phyloP scores from a whole-genome alignment of 2,888 invertebrate species.

The Idaea biselata region DNA sequence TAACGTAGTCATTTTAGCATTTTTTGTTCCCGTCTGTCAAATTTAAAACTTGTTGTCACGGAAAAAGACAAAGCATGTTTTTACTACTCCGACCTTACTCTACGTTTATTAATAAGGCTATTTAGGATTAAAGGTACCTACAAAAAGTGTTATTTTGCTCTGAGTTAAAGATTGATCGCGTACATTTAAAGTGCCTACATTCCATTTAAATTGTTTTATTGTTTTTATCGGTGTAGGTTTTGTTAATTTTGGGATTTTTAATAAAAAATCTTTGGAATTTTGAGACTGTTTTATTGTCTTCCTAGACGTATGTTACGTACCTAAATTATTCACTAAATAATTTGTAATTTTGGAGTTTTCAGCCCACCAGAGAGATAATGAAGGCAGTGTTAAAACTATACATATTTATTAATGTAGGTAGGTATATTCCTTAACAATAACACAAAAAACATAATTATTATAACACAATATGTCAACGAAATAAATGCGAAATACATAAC shows the following conservation, averaged over 20 bases:
- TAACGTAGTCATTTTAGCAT: too few relatives aligned
- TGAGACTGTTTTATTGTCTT: constrained; percentile 9
- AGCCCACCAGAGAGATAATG: not conserved
- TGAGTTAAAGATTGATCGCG: constrained; percentile 22
- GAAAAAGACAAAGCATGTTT: too few relatives aligned
- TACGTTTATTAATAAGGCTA: too few relatives aligned
- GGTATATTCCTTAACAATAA: not conserved
- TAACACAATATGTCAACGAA: not conserved
- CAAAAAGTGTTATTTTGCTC: constrained; percentile 9
- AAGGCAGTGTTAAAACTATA: not conserved
- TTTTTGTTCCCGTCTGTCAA: too few relatives aligned
- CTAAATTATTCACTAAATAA: not conserved
- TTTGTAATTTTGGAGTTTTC: not conserved
- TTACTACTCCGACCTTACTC: too few relatives aligned
- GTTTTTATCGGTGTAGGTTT: constrained; percentile 41
- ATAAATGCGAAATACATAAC: not conserved
- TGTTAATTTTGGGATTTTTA: constrained; percentile 52
- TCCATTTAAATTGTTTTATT: constrained; percentile 58
- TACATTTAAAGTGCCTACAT: constrained; percentile 72
- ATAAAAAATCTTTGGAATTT: constrained; percentile 35
- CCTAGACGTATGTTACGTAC: not conserved
- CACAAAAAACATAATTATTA: not conserved
- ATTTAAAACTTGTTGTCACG: too few relatives aligned
- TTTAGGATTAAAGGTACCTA: too few relatives aligned
- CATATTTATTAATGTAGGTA: not conserved